A percentile compares a stretch with the other conserved stretches of the same genome.
Evolutionary conservation across 2,113 vertebrate genomes (phyloP).

Genomic region (Aplodontia rufa): DNA sequence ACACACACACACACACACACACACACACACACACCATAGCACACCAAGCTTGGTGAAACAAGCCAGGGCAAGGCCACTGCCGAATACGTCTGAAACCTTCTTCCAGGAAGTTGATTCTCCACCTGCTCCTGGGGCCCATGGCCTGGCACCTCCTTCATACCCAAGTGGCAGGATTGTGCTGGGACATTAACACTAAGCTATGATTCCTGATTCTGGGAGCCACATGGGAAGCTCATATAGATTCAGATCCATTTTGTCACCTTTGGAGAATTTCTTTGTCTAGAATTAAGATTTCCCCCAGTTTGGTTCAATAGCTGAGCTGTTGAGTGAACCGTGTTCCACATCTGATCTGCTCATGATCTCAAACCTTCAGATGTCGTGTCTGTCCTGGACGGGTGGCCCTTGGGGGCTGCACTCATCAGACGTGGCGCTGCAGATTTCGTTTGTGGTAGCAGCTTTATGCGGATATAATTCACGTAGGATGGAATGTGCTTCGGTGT

Average conservation of each 20-base stretch:
- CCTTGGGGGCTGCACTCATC: neutral
- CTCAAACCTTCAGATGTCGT: neutral
- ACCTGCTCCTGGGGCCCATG: neutral
- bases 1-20: no score
- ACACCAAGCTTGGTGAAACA: neutral
- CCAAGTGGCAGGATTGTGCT: neutral
- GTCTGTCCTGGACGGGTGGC: neutral
- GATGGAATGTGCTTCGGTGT: neutral
- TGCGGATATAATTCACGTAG: neutral
- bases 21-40: neutral
- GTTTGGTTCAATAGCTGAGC: neutral
- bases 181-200: neutral
- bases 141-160: neutral
- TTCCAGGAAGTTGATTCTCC: neutral
- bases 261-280: neutral
- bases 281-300: neutral
- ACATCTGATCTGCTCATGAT: neutral
- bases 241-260: neutral
- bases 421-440: neutral
- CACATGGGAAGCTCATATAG: neutral
- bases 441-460: neutral
- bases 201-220: neutral
- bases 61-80: neutral
- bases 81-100: neutral
- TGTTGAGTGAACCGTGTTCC: neutral